Percentiles rank a stretch among this genome's conserved stretches.
phyloP scores from a whole-genome alignment of 1,140 invertebrate genomes.

The Pseudomyrmex concolor region DNA sequence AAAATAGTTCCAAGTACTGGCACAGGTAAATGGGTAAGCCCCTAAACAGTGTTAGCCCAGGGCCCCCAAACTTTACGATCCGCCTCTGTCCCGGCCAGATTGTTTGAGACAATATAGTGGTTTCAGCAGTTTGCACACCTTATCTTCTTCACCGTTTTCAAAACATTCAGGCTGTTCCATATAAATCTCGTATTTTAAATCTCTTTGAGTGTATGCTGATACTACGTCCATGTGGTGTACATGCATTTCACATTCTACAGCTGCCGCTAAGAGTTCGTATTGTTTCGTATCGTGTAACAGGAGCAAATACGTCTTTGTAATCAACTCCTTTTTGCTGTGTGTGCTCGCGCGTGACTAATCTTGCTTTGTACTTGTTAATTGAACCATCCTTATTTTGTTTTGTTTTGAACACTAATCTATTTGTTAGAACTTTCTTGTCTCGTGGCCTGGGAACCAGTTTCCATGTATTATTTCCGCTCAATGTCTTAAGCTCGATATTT shows the following conservation, averaged over 20 bases:
- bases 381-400: too few relatives aligned
- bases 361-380: constrained; percentile 62
- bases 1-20: too few relatives aligned
- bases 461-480: too few relatives aligned
- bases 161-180: constrained; percentile 8
- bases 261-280: constrained; percentile 7
- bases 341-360: constrained; percentile 73
- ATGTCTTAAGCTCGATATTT: too few relatives aligned
- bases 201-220: constrained; percentile 75
- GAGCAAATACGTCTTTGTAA: constrained; percentile 71
- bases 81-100: not conserved
- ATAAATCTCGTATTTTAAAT: constrained; percentile 71
- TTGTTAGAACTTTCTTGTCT: too few relatives aligned
- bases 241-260: constrained; percentile 65
- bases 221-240: constrained; percentile 76
- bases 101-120: not conserved
- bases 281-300: constrained; percentile 63
- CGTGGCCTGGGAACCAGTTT: too few relatives aligned
- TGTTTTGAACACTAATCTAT: too few relatives aligned
- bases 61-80: too few relatives aligned
- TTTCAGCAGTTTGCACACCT: not conserved
- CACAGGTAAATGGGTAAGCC: too few relatives aligned
- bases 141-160: not conserved
- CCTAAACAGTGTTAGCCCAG: too few relatives aligned
- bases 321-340: constrained; percentile 68